A percentile compares a stretch with the other conserved stretches of the same genome.
These are phyloP conservation scores for Bolborhynchus lineola DNA, from an alignment of 2,113 vertebrate species.

Conservation along the genomic window DNA sequence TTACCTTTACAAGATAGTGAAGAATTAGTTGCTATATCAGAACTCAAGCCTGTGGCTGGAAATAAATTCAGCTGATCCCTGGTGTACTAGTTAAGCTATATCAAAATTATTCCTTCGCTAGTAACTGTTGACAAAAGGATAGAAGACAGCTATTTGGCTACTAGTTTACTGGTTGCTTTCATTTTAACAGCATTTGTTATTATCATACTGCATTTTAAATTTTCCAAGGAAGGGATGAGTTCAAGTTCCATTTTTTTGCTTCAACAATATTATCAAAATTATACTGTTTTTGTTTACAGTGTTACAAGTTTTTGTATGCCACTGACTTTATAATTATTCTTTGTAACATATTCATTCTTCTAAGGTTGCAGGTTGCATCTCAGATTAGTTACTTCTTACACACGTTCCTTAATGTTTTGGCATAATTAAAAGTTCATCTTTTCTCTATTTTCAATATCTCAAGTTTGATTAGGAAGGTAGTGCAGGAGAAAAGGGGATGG, in stretches of 20 bases:
- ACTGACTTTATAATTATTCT: neutral
- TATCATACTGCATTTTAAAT: neutral
- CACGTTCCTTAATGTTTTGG: neutral
- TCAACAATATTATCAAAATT: neutral
- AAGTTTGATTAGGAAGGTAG: neutral
- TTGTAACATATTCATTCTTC: neutral
- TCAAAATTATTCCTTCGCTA: neutral
- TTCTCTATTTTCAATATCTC: neutral
- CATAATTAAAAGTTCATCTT: neutral
- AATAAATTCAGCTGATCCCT: neutral
- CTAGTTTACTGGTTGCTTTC: neutral
- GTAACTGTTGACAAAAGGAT: neutral
- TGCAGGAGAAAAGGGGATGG: neutral
- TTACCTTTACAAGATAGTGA: neutral
- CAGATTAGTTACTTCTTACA: neutral
- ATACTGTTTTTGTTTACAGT: neutral
- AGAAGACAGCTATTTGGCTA: neutral
- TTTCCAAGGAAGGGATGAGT: neutral
- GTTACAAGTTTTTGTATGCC: neutral
- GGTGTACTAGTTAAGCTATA: neutral
- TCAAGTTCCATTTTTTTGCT: neutral
- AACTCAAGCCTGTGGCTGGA: neutral
- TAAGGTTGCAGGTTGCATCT: neutral
- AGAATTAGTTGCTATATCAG: neutral
- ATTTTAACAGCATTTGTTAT: neutral